Conservation (phyloP, 2,113 vertebrate species). For the Albula glossodonta region DNA sequence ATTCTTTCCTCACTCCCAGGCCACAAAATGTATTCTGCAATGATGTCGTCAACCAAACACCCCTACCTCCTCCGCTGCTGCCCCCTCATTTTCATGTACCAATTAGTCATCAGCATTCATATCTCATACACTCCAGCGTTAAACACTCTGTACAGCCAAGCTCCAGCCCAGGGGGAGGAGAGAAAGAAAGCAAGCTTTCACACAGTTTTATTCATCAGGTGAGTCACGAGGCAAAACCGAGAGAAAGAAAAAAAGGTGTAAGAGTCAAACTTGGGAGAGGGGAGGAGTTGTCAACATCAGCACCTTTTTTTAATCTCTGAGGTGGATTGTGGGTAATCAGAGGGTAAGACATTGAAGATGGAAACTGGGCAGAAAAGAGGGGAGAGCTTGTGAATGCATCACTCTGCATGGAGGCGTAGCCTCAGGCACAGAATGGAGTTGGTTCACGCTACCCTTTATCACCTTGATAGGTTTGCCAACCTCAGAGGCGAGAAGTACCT, state of each 20-base stretch:
- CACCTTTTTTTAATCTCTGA: neutral
- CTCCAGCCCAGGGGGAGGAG: neutral
- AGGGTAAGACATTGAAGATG: neutral
- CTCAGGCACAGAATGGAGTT: neutral
- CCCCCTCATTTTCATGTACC: slow-evolving; percentile 15
- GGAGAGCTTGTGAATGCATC: neutral
- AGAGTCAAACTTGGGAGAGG: neutral
- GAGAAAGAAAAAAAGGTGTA: neutral
- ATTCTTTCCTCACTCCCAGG: neutral
- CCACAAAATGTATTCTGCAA: neutral
- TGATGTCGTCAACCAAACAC: neutral
- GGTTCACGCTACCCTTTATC: neutral
- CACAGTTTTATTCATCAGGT: slow-evolving; percentile 26
- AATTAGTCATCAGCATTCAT: slow-evolving; percentile 28
- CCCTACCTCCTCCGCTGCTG: slow-evolving; percentile 13
- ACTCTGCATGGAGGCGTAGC: neutral
- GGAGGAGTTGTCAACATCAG: neutral
- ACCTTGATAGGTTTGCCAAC: neutral
- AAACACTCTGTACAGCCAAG: neutral
- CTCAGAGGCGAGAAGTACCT: neutral
- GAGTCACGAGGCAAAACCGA: slow-evolving; percentile 22
- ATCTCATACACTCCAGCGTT: slow-evolving; percentile 1
- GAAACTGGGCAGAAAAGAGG: neutral
- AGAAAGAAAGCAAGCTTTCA: neutral
- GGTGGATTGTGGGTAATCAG: neutral